phyloP scores from a whole-genome alignment of 2,113 vertebrate genomes.

The Nycticryphes semicollaris region DNA sequence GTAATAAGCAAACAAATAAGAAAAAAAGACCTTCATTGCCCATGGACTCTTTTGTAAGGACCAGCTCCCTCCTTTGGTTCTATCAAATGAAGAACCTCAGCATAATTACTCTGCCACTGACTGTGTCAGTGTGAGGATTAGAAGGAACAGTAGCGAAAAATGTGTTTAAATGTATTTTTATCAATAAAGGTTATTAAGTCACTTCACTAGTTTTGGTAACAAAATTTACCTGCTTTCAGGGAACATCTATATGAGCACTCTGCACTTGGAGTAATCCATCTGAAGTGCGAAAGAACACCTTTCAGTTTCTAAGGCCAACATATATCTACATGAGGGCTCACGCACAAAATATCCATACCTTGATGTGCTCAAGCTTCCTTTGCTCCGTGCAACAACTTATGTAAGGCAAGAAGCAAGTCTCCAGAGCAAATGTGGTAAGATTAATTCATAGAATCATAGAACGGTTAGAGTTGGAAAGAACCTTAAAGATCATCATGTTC shows the following conservation, averaged over 20 bases:
- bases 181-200: neutral
- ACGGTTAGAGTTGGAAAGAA: too few relatives aligned
- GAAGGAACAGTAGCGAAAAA: neutral
- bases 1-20: neutral
- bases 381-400: neutral
- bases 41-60: neutral
- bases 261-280: neutral
- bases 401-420: neutral
- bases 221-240: neutral
- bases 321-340: accelerated
- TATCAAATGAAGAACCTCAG: neutral
- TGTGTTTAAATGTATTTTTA: neutral
- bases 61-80: neutral
- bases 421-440: neutral
- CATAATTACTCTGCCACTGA: neutral
- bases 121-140: neutral
- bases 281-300: neutral
- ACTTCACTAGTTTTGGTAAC: neutral
- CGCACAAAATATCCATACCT: neutral
- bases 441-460: neutral
- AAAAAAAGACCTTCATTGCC: neutral
- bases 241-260: neutral
- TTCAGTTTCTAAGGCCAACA: neutral
- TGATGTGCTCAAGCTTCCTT: accelerated
- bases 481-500: too few relatives aligned